phyloP scores from a whole-genome alignment of 1,140 invertebrate genomes.

The Homarus americanus region DNA sequence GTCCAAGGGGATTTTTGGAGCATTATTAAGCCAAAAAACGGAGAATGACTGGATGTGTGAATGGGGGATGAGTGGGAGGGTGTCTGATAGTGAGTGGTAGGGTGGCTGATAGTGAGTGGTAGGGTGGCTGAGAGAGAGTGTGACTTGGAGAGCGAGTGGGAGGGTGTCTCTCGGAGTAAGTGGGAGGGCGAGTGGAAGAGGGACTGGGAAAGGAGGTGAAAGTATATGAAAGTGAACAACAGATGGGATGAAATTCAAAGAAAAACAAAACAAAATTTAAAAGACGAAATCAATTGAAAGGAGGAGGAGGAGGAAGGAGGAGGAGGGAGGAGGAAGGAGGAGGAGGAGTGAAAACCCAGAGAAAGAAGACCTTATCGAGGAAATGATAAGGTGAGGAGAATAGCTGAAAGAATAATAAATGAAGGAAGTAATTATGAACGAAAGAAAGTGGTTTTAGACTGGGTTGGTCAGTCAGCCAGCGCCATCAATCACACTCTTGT shows the following conservation, averaged over 20 bases:
- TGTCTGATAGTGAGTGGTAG: not conserved
- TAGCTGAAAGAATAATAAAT: not conserved
- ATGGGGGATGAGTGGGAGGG: not conserved
- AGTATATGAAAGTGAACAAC: too few relatives aligned
- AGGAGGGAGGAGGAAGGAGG: not conserved
- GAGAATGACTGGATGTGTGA: too few relatives aligned
- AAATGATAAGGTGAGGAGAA: not conserved
- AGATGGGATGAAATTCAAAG: not conserved
- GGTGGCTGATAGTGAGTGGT: not conserved
- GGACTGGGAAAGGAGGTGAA: not conserved
- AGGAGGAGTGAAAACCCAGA: not conserved
- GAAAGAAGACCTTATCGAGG: not conserved
- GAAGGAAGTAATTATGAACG: not conserved
- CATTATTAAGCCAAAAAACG: too few relatives aligned
- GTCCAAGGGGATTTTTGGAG: too few relatives aligned
- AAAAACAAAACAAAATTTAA: not conserved
- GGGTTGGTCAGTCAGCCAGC: too few relatives aligned
- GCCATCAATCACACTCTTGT: too few relatives aligned
- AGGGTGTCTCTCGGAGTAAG: too few relatives aligned
- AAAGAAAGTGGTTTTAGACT: too few relatives aligned
- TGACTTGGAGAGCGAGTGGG: not conserved
- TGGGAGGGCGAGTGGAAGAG: too few relatives aligned
- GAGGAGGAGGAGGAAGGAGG: not conserved
- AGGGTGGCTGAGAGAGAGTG: not conserved
- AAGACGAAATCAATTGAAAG: not conserved